Conservation (phyloP, 2,113 vertebrate genomes). For the Desmodus rotundus region DNA sequence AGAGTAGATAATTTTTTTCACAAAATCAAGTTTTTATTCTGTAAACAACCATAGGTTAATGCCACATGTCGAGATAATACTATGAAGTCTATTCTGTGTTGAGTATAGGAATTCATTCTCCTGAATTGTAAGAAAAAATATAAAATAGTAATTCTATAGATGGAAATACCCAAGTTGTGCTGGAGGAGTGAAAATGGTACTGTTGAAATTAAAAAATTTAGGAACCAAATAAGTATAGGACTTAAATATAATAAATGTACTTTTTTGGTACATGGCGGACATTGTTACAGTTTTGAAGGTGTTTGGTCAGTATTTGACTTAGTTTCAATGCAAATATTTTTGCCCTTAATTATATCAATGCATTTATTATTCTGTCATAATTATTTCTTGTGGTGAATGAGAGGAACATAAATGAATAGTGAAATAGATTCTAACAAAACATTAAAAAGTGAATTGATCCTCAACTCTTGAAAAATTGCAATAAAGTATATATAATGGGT, state of each 20-base stretch:
- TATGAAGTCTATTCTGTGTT: background rate
- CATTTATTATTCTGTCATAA: conserved; percentile 8
- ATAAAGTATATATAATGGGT: background rate
- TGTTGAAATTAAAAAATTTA: background rate
- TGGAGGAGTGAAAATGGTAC: background rate
- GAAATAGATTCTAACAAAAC: background rate
- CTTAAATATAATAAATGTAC: background rate
- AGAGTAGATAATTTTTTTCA: background rate
- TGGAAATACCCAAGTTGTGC: background rate
- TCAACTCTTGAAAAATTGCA: background rate
- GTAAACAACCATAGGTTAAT: background rate
- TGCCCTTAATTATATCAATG: background rate
- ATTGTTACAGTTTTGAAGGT: background rate
- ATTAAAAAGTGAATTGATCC: background rate
- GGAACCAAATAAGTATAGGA: background rate
- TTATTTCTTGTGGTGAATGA: background rate
- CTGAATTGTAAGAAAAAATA: background rate
- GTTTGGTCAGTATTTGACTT: background rate
- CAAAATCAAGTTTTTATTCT: background rate
- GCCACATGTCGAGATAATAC: background rate
- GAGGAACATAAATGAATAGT: background rate
- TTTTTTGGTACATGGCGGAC: background rate
- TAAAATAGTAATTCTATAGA: background rate
- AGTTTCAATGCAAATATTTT: background rate
- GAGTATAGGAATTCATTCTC: background rate